Percentiles rank a stretch among this genome's conserved stretches.
Evolutionary conservation across 1,140 invertebrate genomes (phyloP).

Genomic region (Camponotus vicinus): DNA sequence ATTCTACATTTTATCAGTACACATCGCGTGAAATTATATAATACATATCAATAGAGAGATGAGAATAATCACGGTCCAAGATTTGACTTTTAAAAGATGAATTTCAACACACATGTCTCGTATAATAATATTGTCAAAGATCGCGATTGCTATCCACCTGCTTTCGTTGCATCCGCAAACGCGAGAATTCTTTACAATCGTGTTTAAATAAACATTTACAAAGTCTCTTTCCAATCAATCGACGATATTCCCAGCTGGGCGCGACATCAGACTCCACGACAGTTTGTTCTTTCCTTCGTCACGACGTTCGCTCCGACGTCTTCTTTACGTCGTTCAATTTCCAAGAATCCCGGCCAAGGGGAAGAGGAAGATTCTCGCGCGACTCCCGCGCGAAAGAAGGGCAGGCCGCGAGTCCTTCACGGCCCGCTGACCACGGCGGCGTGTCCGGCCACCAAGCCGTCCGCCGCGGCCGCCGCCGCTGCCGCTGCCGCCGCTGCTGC

Average conservation of each 20-base stretch:
- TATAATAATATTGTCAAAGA: too few relatives aligned
- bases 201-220: conserved; percentile 14
- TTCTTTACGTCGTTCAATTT: background rate
- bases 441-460: conserved; percentile 68
- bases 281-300: background rate
- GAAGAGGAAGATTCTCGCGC: background rate
- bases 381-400: background rate
- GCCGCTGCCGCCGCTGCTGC: conserved; percentile 27
- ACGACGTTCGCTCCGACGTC: background rate
- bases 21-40: too few relatives aligned
- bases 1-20: too few relatives aligned
- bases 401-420: conserved; percentile 34
- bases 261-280: background rate
- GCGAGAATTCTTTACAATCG: background rate
- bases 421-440: conserved; percentile 59
- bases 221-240: background rate
- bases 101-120: too few relatives aligned
- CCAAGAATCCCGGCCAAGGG: conserved; percentile 4
- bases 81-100: too few relatives aligned
- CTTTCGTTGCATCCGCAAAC: background rate
- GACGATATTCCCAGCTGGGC: background rate
- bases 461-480: conserved; percentile 58
- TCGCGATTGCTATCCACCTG: background rate
- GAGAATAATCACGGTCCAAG: too few relatives aligned
- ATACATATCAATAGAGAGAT: too few relatives aligned